phyloP scores from a whole-genome alignment of 1,140 invertebrate genomes.

The Bradynema listronoti region DNA sequence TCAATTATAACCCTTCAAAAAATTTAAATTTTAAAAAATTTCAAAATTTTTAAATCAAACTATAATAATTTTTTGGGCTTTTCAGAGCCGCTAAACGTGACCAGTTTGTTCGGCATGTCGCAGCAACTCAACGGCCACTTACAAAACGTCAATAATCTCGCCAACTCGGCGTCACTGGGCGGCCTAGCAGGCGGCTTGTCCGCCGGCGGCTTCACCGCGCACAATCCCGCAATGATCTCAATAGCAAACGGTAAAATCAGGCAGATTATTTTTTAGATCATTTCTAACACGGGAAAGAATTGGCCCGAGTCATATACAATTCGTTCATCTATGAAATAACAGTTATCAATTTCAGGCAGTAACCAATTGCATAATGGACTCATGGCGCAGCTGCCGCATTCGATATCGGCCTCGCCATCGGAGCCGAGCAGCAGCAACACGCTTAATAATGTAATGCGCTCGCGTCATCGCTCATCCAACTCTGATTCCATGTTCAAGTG shows the following conservation, averaged over 20 bases:
- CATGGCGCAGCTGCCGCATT: neutral
- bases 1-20: too few relatives aligned
- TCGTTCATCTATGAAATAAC: neutral
- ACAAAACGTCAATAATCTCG: neutral
- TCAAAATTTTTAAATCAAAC: too few relatives aligned
- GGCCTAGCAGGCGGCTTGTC: constrained; percentile 1
- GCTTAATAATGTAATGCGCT: neutral
- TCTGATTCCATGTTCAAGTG: constrained; percentile 13
- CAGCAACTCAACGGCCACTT: neutral
- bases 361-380: neutral
- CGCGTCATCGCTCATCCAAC: neutral
- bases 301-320: too few relatives aligned
- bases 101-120: constrained; percentile 9
- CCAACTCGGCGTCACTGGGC: neutral
- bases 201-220: neutral
- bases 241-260: neutral
- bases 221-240: neutral
- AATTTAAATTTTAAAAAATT: too few relatives aligned
- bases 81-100: neutral
- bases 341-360: neutral
- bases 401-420: neutral
- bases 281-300: too few relatives aligned
- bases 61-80: too few relatives aligned
- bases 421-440: neutral
- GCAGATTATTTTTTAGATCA: too few relatives aligned